Evolutionary conservation across 2,113 vertebrate genomes (phyloP), one percentile per base, ranked within the genome.

Genomic region (Toxotes chatareus): DNA sequence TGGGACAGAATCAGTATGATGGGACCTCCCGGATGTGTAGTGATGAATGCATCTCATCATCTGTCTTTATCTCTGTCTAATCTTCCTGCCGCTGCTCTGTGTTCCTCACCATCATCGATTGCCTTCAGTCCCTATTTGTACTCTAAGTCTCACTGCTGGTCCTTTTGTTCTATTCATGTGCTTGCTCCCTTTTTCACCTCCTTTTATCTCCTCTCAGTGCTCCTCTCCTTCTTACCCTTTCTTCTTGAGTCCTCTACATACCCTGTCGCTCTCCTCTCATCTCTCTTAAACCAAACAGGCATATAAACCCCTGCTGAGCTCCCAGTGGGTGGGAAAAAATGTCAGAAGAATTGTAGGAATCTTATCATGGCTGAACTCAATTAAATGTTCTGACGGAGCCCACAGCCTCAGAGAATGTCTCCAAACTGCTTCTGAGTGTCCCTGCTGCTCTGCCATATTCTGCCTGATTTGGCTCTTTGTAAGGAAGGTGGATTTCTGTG

Each of bases 331-430:
- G 13, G 32, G 40, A 60, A 59, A 57, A 81, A 42, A 80, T 73
- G 55, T 21, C 36, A 21, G 49, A 66, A 49, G 69, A 44, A 42
- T n/a, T 32, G 31, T 31, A 51, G 0, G 14, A 80, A 57, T 80
- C 34, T 80, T 69, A 76, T 73, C 59, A 49, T 46, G 53, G 49
- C 47, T 69, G 40, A 83, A 51, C 68, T 78, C 66, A 72, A 66
- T 85, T 80, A 82, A 73, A 80, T 73, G 62, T 78, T 86, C 73
- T 56, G 53, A 82, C 65, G 12, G 40, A 56, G 63, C 59, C 49
- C 10, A 3, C 19, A 57, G 59, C 65, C 38, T 65, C 59, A 11
- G 55, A 77, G 59, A 47, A 40, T 17, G 64, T 71, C 56, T 51
- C n/a, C 57, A 60, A 77, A 56, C 71, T 67, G 46, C 21, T 56